Base-by-base conservation (phyloP, 2,113 vertebrate genomes). In the Poeciliopsis prolifica region DNA sequence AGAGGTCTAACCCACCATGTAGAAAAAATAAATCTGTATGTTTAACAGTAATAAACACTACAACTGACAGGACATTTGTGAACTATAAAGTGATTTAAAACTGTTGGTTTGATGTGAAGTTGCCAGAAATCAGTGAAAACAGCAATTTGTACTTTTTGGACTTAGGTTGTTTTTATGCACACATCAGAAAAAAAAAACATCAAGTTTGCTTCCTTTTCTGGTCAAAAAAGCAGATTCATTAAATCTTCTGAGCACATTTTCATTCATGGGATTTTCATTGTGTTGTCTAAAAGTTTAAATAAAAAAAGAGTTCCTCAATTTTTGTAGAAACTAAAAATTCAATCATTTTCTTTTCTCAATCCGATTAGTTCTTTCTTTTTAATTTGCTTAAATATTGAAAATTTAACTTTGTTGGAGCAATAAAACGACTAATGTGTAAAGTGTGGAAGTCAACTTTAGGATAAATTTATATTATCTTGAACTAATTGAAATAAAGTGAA, bases 401-500 rank as follows among this genome's bases (percentile, higher is more conserved):
- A 54, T 54, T 8, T n/a, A 54, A 3, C 51, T 24, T 54, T 54
- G 22, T 24, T 54, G 19, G 22, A 54, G 2, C 19, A 54, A 54
- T 54, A 54, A 54, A 54, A 9, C 22, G 5, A n/a, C 24, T 10
- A 54, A 54, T 19, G 24, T n/a, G 7, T 54, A n/a, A 54, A 7
- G 51, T 24, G 19, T 54, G 51, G n/a, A 54, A 24, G 24, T 54
- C 7, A 24, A 17, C 7, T 54, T n/a, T 10, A 9, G 7, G 19
- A 54, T 54, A n/a, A 9, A 58, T 24, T 10, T n/a, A 10, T 58
- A n/a, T 10, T 58, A 66, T 0, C 22, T 26, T 66, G 26, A 14
- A 14, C 62, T 35, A 28, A 35, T 71, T 37, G 3, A 66, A 73
- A 72, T 68, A 37, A 37, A 37, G 65, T 61, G 67, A 78, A 86